Percentiles rank a stretch among this genome's conserved stretches.
These are phyloP conservation scores for Taxidea taxus DNA, from an alignment of 2,113 vertebrate species.

Conservation along the genomic window DNA sequence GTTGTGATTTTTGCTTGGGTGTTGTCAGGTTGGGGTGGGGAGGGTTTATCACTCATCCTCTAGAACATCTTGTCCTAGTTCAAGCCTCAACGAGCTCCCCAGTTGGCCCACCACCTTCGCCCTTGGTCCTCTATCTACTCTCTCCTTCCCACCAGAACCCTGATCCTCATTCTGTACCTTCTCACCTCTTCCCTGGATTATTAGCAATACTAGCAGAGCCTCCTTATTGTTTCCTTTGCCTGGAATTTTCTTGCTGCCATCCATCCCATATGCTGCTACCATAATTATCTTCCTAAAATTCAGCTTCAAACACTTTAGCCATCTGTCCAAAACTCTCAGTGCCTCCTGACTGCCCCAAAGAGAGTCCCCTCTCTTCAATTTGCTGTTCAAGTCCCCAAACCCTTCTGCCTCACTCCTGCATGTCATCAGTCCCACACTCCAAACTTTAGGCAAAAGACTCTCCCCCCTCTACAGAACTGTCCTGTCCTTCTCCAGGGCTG, in stretches of 20 bases:
- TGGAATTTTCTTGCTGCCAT: neutral
- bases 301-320: neutral
- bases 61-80: neutral
- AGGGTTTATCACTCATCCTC: neutral
- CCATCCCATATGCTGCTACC: neutral
- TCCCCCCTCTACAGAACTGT: fast-evolving
- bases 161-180: neutral
- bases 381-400: neutral
- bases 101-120: neutral
- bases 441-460: neutral
- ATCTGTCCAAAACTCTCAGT: neutral
- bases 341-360: neutral
- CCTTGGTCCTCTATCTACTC: neutral
- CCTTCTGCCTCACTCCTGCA: neutral
- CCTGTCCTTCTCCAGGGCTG: neutral
- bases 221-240: neutral
- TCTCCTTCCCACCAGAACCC: neutral
- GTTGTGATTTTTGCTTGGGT: neutral
- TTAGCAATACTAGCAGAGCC: neutral
- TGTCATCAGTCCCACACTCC: neutral
- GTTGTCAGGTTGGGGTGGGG: neutral
- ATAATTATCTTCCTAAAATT: neutral
- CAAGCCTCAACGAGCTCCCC: fast-evolving
- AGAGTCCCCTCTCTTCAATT: neutral
- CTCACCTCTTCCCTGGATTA: neutral